Conservation (phyloP, 2,797 vertebrate species). For the Merluccius polli region DNA sequence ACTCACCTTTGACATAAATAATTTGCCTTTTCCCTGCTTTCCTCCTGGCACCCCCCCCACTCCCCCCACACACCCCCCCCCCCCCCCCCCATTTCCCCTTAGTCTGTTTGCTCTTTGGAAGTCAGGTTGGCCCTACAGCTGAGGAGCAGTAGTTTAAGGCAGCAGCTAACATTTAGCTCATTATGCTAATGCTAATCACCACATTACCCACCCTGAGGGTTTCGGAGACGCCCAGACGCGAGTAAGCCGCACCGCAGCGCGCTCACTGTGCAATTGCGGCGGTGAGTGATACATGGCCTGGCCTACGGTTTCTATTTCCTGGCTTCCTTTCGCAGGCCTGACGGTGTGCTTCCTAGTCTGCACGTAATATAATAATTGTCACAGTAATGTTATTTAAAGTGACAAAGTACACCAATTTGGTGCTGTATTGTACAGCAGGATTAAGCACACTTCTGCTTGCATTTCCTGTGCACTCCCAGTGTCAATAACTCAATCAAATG, state of each 20-base stretch:
- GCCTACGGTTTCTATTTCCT: neutral
- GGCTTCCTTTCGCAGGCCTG: too few species aligned
- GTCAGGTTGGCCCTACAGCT: slow-evolving; percentile 54
- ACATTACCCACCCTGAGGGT: slow-evolving; percentile 55
- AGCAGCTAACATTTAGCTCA: slow-evolving; percentile 77
- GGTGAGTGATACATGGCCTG: slow-evolving; percentile 25
- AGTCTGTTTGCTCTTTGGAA: slow-evolving; percentile 34
- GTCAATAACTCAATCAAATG: slow-evolving; percentile 60
- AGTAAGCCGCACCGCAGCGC: slow-evolving; percentile 33
- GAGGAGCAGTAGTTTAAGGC: slow-evolving; percentile 60
- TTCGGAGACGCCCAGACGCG: slow-evolving; percentile 45
- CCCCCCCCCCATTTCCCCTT: too few species aligned
- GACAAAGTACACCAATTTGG: neutral
- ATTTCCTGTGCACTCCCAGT: slow-evolving; percentile 48
- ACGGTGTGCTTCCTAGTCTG: neutral
- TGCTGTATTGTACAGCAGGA: slow-evolving; percentile 19
- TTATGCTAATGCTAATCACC: slow-evolving; percentile 76
- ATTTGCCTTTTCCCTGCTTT: too few species aligned
- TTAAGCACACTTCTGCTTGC: slow-evolving; percentile 54
- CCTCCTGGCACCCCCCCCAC: neutral
- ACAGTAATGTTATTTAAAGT: slow-evolving; percentile 44
- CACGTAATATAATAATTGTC: slow-evolving; percentile 18
- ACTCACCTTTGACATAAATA: too few species aligned
- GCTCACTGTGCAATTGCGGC: slow-evolving; percentile 23
- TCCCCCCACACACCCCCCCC: neutral